Percentiles rank a stretch among this genome's conserved stretches.
Evolutionary conservation across 2,888 invertebrate genomes (phyloP).

Genomic region (Strigamia transsilvanica): DNA sequence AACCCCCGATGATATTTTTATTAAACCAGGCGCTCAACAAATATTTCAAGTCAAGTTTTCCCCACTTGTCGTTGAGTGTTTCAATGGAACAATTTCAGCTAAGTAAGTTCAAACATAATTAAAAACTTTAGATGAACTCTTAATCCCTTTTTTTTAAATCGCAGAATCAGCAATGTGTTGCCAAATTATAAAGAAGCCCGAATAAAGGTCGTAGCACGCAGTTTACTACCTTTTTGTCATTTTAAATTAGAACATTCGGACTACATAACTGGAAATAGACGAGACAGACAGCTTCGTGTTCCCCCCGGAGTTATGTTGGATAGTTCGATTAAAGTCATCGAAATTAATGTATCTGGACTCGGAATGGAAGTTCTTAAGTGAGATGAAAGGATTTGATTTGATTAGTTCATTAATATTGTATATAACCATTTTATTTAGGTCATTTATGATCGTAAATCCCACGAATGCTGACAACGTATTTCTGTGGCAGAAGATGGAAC

Average conservation of each 20-base stretch:
- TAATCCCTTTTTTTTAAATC: not conserved
- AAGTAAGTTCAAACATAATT: not conserved
- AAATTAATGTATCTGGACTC: not conserved
- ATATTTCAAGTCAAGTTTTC: not conserved
- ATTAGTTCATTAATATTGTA: no score
- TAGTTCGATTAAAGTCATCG: not conserved
- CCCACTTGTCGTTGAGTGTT: not conserved
- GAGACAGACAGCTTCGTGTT: not conserved
- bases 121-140: no score
- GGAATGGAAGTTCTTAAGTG: not conserved
- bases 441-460: not conserved
- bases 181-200: not conserved
- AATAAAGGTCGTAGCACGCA: not conserved
- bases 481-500: not conserved
- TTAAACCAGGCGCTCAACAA: not conserved
- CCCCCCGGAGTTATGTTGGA: not conserved
- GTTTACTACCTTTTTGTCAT: not conserved
- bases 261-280: not conserved
- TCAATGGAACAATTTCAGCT: not conserved
- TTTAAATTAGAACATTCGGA: not conserved
- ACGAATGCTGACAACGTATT: not conserved
- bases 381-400: not conserved
- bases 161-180: not conserved
- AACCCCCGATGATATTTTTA: not conserved
- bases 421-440: not conserved